Base-by-base conservation (phyloP, 1,140 invertebrate species). In the Atta texana region DNA sequence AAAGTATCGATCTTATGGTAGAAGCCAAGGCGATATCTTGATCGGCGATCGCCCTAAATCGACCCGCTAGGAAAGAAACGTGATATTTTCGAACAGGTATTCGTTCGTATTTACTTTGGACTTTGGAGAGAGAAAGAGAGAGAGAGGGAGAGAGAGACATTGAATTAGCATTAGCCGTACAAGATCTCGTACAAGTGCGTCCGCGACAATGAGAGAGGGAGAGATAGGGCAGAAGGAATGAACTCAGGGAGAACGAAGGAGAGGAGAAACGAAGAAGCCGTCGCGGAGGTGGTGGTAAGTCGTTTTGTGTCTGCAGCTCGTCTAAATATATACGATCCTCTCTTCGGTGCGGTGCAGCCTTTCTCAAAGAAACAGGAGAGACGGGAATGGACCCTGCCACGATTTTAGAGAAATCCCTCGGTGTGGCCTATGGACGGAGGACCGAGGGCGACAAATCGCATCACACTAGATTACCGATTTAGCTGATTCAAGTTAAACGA, bases 301-400 rank as follows among this genome's bases (percentile, higher is more conserved):
- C 92, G 93, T 93, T 93, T 93, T 93, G 93, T 93, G 93, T 93
- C 93, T 93, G 91, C 92, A 89, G 87, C 89, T 77, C 82, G 93
- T 91, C 93, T 93, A 93, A 93, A 93, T 93, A 93, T 93, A 93
- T 88, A 86, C 91, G 88, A 86, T 90, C 85, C 85, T 91, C 89
- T 90, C 89, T 87, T 82, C 89, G 75, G 75, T 49, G 59, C 77
- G 64, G 85, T 85, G 87, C 74, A 90, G 81, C 77, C 71, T 91
- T 86, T 85, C 85, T 76, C 72, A 74, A 59, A 76, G 55, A 68
- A 75, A 55, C 57, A 21, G 31, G 31, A 76, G 76, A 87, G 61
- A 64, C 34, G 34, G 28, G 55, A 63, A 89, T 74, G 59, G 24
- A 14, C 61, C 16, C 14, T 28, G 55, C 78, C 85, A 84, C n/a